Percentiles rank a stretch among this genome's conserved stretches.
phyloP scores from a whole-genome alignment of 2,113 vertebrate genomes.

The Triplophysa siluroides region DNA sequence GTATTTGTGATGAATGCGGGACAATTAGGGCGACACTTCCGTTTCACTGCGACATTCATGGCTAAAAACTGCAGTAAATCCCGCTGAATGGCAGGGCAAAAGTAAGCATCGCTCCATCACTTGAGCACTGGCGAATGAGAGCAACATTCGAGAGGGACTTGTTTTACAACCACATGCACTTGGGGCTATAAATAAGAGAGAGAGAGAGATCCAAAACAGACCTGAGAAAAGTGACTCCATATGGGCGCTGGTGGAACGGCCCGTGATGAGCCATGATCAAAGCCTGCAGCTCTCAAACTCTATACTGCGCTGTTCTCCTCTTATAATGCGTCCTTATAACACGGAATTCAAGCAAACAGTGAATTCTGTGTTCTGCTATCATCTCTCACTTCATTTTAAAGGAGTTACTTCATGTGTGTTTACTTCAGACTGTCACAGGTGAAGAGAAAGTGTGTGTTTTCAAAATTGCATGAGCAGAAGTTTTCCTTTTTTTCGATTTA shows the following conservation, averaged over 20 bases:
- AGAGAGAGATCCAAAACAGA: conserved; percentile 58
- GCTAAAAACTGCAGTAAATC: conserved; percentile 21
- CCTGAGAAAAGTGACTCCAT: conserved; percentile 58
- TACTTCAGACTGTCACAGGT: neutral
- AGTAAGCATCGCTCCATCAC: conserved; percentile 34
- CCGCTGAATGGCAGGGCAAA: conserved; percentile 13
- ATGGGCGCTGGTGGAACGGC: conserved; percentile 48
- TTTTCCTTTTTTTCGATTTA: neutral
- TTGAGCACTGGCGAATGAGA: conserved; percentile 29
- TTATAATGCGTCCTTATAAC: conserved; percentile 27
- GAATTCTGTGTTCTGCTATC: neutral
- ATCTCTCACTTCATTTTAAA: neutral
- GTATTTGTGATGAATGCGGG: neutral
- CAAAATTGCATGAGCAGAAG: neutral
- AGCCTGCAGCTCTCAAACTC: conserved; percentile 35
- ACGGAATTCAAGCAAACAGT: neutral
- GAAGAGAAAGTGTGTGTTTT: neutral
- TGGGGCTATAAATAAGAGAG: conserved; percentile 56
- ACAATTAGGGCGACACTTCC: neutral
- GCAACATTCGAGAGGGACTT: conserved; percentile 47
- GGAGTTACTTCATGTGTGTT: neutral
- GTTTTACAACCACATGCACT: conserved; percentile 56
- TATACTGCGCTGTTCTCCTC: conserved; percentile 11
- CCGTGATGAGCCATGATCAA: conserved; percentile 56
- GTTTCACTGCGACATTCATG: conserved; percentile 21